Base-by-base conservation (phyloP, 2,113 vertebrate genomes). In the Atherinomorus stipes region DNA sequence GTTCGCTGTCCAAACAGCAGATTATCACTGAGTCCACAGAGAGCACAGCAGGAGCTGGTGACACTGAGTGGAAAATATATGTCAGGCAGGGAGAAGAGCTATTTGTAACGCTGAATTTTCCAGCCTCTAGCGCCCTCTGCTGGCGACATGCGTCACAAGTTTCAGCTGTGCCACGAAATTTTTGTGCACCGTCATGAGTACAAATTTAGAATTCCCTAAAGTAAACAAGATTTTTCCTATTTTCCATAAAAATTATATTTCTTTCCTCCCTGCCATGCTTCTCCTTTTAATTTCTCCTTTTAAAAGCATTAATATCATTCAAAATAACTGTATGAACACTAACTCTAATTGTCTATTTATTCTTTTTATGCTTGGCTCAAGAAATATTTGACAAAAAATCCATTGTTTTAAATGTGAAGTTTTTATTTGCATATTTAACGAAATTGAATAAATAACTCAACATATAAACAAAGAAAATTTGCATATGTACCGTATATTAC, bases 71-170 rank as follows among this genome's bases (percentile, higher is more conserved):
- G 78, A 89, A 89, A 86, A 74, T 26, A 18, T 59, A 49, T 28
- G 70, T 75, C 77, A 75, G 71, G 40, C 3, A 23, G n/a, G 3
- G 40, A 75, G 66, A 77, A 21, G 66, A 64, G 80, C 73, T 85
- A 78, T 85, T 86, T 85, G 70, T 74, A 72, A 64, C 67, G 11
- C 22, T 65, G 62, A 58, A 76, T 51, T 82, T 77, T 79, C 73
- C 78, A 75, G 40, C 63, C 37, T 83, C 28, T 88, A 64, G 63
- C 77, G 76, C 78, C 78, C 80, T 82, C 85, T 90, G 57, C 76
- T 85, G 87, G 77, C 25, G 50, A 67, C 23, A 76, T 10, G 0
- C 5, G 31, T 64, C 22, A 52, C 42, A 60, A 37, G 60, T 71
- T 19, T 51, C 54, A 64, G 34, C 61, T 52, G 15, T 37, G 10